A percentile compares a stretch with the other conserved stretches of the same genome.
Evolutionary conservation across 2,797 vertebrate genomes (phyloP).

Genomic region (Potorous gilbertii): DNA sequence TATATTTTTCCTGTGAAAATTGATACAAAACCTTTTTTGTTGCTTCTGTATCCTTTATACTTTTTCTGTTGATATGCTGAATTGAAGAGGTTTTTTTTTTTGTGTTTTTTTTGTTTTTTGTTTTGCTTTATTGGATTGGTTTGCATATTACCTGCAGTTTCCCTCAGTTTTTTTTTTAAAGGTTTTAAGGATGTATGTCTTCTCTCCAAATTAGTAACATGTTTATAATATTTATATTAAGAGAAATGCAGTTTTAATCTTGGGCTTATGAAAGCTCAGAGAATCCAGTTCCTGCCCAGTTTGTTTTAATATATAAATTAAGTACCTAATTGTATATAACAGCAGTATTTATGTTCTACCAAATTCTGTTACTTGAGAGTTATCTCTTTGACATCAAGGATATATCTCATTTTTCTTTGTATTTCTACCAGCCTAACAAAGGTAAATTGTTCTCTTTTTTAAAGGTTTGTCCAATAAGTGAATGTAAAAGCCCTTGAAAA

Average conservation of each 20-base stretch:
- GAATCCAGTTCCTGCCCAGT: not conserved
- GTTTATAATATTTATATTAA: not conserved
- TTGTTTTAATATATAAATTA: not conserved
- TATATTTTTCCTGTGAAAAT: conserved; percentile 38
- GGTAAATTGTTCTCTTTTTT: not conserved
- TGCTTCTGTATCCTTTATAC: conserved; percentile 51
- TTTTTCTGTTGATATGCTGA: not conserved
- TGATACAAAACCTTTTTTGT: conserved; percentile 32
- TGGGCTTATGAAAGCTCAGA: not conserved
- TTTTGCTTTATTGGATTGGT: conserved; percentile 23
- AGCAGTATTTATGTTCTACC: not conserved
- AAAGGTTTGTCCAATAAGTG: not conserved
- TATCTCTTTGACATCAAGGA: not conserved
- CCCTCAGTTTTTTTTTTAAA: conserved; percentile 24
- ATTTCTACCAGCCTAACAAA: not conserved
- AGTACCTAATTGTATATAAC: not conserved
- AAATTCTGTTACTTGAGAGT: not conserved
- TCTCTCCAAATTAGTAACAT: not conserved
- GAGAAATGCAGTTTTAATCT: not conserved
- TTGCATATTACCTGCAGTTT: not conserved
- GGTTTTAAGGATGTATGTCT: not conserved
- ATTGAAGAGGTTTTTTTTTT: conserved; percentile 3
- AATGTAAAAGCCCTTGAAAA: not conserved
- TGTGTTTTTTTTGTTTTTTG: conserved; percentile 13
- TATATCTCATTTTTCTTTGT: not conserved